These are phyloP conservation scores for Cavia porcellus DNA, from an alignment of 2,113 vertebrate genomes.

Conservation along the genomic window DNA sequence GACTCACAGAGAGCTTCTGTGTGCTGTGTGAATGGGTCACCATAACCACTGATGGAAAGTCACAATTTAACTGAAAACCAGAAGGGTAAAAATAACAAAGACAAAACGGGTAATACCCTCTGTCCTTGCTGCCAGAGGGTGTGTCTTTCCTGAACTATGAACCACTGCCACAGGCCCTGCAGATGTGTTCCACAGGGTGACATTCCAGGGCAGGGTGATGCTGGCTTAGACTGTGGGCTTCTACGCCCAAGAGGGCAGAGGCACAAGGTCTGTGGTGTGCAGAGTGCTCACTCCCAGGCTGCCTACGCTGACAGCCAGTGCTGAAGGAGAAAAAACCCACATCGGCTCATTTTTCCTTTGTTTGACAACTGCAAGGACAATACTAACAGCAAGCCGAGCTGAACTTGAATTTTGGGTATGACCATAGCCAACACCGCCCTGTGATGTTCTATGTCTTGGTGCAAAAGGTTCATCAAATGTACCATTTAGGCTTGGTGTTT, in stretches of 20 bases:
- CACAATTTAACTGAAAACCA: conserved; percentile 72
- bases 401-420: background rate
- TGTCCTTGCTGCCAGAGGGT: conserved; percentile 67
- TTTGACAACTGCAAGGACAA: background rate
- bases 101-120: conserved; percentile 66
- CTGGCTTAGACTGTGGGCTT: background rate
- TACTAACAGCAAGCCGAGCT: background rate
- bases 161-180: conserved; percentile 59
- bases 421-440: background rate
- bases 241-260: background rate
- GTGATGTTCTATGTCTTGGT: background rate
- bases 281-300: background rate
- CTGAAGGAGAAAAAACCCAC: background rate
- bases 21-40: conserved; percentile 41
- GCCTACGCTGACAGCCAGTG: background rate
- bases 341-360: background rate
- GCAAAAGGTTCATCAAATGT: conserved; percentile 51
- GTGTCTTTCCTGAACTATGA: conserved; percentile 66
- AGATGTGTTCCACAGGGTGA: conserved; percentile 14
- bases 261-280: too few relatives aligned
- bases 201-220: background rate
- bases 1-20: conserved; percentile 64
- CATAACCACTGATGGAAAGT: conserved; percentile 67
- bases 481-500: conserved; percentile 52
- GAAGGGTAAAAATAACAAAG: conserved; percentile 77